Conservation (phyloP, 2,113 vertebrate species). For the Sinocyclocheilus rhinocerous region DNA sequence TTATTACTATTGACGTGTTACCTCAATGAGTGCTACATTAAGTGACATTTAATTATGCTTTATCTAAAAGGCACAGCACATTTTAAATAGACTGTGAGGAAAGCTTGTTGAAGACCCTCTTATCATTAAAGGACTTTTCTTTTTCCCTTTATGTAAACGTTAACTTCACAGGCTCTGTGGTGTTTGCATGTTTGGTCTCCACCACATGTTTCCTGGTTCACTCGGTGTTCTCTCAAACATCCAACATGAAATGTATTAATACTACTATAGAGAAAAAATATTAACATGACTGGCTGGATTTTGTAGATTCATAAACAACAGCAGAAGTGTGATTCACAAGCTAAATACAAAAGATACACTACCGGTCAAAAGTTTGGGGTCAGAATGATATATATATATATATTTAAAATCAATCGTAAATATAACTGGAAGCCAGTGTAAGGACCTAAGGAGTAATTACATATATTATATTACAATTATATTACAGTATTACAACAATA, state of each 20-base stretch:
- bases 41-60: conserved; percentile 74
- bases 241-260: not conserved
- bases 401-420: too few species aligned
- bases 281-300: not conserved
- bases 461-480: too few species aligned
- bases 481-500: not conserved
- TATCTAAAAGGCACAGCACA: conserved; percentile 67
- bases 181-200: not conserved
- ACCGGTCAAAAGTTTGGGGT: not conserved
- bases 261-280: not conserved
- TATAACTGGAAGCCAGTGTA: too few species aligned
- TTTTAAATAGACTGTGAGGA: conserved; percentile 57
- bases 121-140: conserved; percentile 61
- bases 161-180: conserved; percentile 23
- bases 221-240: not conserved
- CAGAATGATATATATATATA: too few species aligned
- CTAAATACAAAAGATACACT: not conserved
- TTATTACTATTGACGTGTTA: conserved; percentile 52
- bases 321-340: not conserved
- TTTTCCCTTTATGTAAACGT: conserved; percentile 36
- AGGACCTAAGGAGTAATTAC: too few species aligned
- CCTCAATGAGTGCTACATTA: conserved; percentile 65
- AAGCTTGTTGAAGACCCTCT: conserved; percentile 60
- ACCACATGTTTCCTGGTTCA: not conserved
- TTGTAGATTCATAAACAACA: not conserved